Evolutionary conservation across 2,888 invertebrate genomes (phyloP).

Genomic region (Cheilosia variabilis): DNA sequence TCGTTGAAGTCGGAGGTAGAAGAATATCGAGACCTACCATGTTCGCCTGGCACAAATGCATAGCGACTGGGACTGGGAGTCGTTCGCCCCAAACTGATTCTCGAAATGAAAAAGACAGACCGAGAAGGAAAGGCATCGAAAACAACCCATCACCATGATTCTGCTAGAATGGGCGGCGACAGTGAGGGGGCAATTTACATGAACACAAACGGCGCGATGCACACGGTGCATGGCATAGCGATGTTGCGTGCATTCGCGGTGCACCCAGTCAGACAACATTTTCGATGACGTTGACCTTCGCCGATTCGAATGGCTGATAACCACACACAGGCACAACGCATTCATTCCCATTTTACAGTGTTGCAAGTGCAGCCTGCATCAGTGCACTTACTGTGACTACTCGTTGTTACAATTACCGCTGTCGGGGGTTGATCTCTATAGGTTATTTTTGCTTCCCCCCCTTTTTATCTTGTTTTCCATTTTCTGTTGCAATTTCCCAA

Average conservation of each 20-base stretch:
- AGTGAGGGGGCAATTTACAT: constrained; percentile 5
- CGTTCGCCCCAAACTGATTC: constrained; percentile 29
- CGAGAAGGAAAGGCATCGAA: constrained; percentile 40
- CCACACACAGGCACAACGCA: constrained; percentile 33
- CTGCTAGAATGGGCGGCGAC: constrained; percentile 49
- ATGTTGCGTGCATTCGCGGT: constrained; percentile 60
- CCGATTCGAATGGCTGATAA: constrained; percentile 71
- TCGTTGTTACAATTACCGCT: constrained; percentile 65
- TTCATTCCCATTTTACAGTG: constrained; percentile 21
- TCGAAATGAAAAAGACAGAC: constrained; percentile 14
- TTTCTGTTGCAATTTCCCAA: constrained; percentile 44
- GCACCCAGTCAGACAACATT: constrained; percentile 73
- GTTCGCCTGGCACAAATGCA: constrained; percentile 58
- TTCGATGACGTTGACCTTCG: constrained; percentile 76
- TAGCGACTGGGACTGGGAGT: constrained; percentile 50
- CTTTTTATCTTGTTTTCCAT: constrained; percentile 2
- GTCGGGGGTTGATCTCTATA: constrained; percentile 38
- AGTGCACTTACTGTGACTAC: constrained; percentile 26
- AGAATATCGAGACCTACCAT: constrained; percentile 9
- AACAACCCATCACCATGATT: neutral
- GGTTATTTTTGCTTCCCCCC: constrained; percentile 7
- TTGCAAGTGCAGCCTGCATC: constrained; percentile 11
- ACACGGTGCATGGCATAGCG: neutral
- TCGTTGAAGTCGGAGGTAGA: neutral
- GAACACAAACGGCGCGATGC: neutral